A percentile compares a stretch with the other conserved stretches of the same genome.
Conservation (phyloP, 2,888 invertebrate species). For the Mystacides longicornis region DNA sequence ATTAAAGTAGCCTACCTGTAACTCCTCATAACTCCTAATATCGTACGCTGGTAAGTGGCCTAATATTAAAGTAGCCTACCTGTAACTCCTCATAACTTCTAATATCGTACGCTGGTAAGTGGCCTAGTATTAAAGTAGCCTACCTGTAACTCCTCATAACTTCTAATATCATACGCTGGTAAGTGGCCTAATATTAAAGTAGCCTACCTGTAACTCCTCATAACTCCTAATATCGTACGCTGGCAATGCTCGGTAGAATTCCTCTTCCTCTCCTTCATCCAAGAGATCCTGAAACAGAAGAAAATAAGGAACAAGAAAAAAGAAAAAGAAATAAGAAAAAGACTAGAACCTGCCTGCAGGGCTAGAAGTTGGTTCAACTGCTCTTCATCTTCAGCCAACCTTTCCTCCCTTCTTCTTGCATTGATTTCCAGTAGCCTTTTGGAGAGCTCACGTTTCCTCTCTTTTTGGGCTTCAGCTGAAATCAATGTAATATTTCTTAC, state of each 20-base stretch:
- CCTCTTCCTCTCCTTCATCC: constrained; percentile 67
- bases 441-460: constrained; percentile 79
- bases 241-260: constrained; percentile 65
- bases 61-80: constrained; percentile 35
- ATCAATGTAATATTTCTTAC: background rate
- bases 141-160: constrained; percentile 73
- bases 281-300: constrained; percentile 42
- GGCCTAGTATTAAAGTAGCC: no score
- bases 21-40: no score
- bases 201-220: constrained; percentile 66
- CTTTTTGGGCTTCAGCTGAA: constrained; percentile 72
- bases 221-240: constrained; percentile 68
- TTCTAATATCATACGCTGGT: constrained; percentile 66
- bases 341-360: constrained; percentile 50
- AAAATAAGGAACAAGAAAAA: background rate
- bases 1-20: no score
- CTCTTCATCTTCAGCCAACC: constrained; percentile 82
- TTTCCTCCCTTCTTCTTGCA: constrained; percentile 79
- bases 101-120: constrained; percentile 63
- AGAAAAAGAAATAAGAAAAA: constrained; percentile 1
- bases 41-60: background rate
- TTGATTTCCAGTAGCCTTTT: constrained; percentile 81
- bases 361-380: constrained; percentile 68
- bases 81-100: constrained; percentile 73
- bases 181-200: constrained; percentile 32